These are phyloP conservation scores for Heteromyza rotundicornis DNA, from an alignment of 2,888 invertebrate species.

Conservation along the genomic window DNA sequence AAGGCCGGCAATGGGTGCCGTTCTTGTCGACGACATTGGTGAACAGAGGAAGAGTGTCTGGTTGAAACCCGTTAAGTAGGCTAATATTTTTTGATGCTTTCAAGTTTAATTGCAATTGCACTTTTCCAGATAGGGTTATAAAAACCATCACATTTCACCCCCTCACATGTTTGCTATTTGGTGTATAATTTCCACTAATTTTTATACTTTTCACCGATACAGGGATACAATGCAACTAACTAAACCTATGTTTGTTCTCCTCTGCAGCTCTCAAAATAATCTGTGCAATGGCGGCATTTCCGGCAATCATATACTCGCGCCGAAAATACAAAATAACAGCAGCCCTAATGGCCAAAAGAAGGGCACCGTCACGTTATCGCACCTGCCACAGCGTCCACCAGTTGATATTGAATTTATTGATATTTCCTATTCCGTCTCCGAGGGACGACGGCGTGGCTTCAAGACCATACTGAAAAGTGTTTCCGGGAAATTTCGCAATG, in stretches of 20 bases:
- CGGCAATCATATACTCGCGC: constrained; percentile 65
- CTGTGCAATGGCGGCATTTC: constrained; percentile 71
- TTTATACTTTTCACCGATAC: too few species aligned
- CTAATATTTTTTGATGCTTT: constrained; percentile 3
- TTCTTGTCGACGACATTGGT: too few species aligned
- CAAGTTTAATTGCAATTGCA: background rate
- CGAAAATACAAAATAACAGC: constrained; percentile 72
- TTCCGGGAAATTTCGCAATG: constrained; percentile 85
- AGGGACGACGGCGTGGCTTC: constrained; percentile 79
- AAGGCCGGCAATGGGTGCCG: constrained; percentile 18
- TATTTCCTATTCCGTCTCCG: constrained; percentile 87
- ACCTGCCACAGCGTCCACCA: constrained; percentile 83
- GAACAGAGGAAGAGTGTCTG: constrained; percentile 34
- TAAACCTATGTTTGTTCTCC: background rate
- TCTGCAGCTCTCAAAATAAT: constrained; percentile 72
- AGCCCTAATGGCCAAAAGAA: constrained; percentile 72
- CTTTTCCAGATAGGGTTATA: background rate
- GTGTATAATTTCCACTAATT: too few species aligned
- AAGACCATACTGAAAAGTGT: constrained; percentile 88
- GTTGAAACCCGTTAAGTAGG: constrained; percentile 46
- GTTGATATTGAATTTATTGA: constrained; percentile 90
- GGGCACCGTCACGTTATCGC: constrained; percentile 76
- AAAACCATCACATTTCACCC: too few species aligned
- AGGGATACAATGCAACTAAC: too few species aligned
- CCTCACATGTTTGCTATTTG: background rate